Base-by-base conservation (phyloP, 2,113 vertebrate species). In the Mixornis gularis region DNA sequence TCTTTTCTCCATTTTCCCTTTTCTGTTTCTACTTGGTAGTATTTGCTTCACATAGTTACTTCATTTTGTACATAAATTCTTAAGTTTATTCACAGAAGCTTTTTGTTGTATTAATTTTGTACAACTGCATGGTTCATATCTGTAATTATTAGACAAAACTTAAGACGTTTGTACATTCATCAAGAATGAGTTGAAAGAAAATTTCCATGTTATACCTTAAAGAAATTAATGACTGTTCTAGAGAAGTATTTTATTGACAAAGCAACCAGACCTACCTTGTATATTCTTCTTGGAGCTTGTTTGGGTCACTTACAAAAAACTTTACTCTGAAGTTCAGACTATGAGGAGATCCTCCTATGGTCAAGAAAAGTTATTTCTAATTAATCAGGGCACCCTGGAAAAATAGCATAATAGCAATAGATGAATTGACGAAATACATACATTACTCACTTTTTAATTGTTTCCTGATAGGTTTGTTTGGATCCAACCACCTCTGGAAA, bases 241-340 rank as follows among this genome's bases (percentile, higher is more conserved):
- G 66, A 65, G 49, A 83, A 38, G 13, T 32, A 7, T 72, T 87
- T 72, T 36, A 52, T 9, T 66, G 22, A 55, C 38, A 74, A 85
- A 71, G 65, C 83, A 73, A 48, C 32, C 38, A 76, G 38, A 96
- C 98, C 93, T 95, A 99, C 99, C 99, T 98, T 95, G 99, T 99
- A 96, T 99, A 99, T 96, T 99, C 99, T 97, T 99, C 99, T 97
- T 99, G 99, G 94, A 99, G 98, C 96, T 99, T 99, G 95, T 97
- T 97, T 79, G 99, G 99, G 92, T 99, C 99, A 86, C 98, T 98
- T 95, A 99, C 99, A 98, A 99, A 99, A 97, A 99, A 99, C 97
- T 99, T 99, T 95, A 99, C 99, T 98, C 99, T 98, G 97, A 99
- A 99, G 95, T 98, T 99, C 96, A 99, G 97, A 96, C 96, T 98